Evolutionary conservation across 2,888 invertebrate genomes (phyloP).

Genomic region (Miltochrista miniata): DNA sequence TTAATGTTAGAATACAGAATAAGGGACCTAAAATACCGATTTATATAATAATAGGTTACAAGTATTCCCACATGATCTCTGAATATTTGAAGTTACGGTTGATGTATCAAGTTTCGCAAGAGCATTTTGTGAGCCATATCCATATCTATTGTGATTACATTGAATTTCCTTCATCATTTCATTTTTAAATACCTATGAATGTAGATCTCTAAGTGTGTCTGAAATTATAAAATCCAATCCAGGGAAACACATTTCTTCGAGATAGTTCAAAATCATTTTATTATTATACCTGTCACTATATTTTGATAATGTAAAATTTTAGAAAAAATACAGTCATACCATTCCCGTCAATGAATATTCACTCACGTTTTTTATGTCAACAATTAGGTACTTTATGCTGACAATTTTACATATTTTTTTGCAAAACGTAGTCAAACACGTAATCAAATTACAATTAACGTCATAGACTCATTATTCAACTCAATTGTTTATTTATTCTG

Average conservation of each 20-base stretch:
- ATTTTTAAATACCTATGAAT: neutral
- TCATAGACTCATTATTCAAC: slow-evolving; percentile 1
- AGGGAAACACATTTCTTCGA: no score
- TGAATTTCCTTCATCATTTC: neutral
- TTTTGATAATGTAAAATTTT: neutral
- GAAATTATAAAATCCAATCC: no score
- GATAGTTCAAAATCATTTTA: no score
- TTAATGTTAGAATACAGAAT: slow-evolving; percentile 57
- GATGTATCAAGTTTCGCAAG: slow-evolving; percentile 30
- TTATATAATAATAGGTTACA: slow-evolving; percentile 19
- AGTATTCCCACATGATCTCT: slow-evolving; percentile 57
- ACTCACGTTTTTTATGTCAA: neutral
- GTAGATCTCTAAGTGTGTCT: no score
- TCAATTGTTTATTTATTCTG: neutral
- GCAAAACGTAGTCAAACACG: neutral
- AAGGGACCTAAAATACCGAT: slow-evolving; percentile 17
- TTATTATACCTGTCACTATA: neutral
- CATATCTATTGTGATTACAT: neutral
- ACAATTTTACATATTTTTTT: no score
- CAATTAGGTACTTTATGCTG: neutral
- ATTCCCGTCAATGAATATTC: neutral
- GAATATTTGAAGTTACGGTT: slow-evolving; percentile 53
- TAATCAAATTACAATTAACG: neutral
- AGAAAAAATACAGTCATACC: neutral
- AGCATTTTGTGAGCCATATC: slow-evolving; percentile 41